A percentile compares a stretch with the other conserved stretches of the same genome.
Evolutionary conservation across 2,888 invertebrate species (phyloP).

Genomic region (Pardosa pseudoannulata): DNA sequence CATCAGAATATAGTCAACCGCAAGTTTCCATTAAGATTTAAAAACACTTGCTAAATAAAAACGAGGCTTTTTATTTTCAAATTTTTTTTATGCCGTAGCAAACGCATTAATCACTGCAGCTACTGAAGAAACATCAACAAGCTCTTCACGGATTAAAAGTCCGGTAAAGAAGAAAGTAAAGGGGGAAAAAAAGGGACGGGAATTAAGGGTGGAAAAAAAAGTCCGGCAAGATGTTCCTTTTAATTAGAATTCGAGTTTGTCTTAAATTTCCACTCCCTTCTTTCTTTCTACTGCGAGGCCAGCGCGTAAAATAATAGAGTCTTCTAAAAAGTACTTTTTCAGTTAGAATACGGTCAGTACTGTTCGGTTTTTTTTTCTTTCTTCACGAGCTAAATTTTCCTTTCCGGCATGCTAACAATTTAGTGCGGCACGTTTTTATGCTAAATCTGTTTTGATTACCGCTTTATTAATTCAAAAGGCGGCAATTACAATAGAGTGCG

Average conservation of each 20-base stretch:
- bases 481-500: slow-evolving; percentile 67
- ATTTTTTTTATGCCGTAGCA: background rate
- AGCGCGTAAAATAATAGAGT: slow-evolving; percentile 63
- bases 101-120: slow-evolving; percentile 61
- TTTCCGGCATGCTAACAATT: slow-evolving; percentile 55
- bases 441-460: slow-evolving; percentile 73
- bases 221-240: slow-evolving; percentile 64
- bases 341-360: slow-evolving; percentile 53
- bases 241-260: slow-evolving; percentile 72
- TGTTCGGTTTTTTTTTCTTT: slow-evolving; percentile 12
- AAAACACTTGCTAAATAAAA: slow-evolving; percentile 21
- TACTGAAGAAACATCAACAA: slow-evolving; percentile 68
- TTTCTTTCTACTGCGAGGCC: slow-evolving; percentile 40
- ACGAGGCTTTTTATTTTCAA: background rate
- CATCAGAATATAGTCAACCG: slow-evolving; percentile 20
- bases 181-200: background rate
- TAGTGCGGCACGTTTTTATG: slow-evolving; percentile 67
- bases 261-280: slow-evolving; percentile 63
- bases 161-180: slow-evolving; percentile 40
- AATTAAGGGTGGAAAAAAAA: slow-evolving; percentile 22
- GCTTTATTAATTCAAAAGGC: slow-evolving; percentile 73
- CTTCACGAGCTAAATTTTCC: slow-evolving; percentile 41
- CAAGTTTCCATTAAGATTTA: slow-evolving; percentile 35
- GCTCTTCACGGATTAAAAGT: slow-evolving; percentile 65
- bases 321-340: slow-evolving; percentile 53